Percentiles rank a stretch among this genome's conserved stretches.
Evolutionary conservation across 1,140 invertebrate genomes (phyloP).

Genomic region (Drosophila tropicalis): DNA sequence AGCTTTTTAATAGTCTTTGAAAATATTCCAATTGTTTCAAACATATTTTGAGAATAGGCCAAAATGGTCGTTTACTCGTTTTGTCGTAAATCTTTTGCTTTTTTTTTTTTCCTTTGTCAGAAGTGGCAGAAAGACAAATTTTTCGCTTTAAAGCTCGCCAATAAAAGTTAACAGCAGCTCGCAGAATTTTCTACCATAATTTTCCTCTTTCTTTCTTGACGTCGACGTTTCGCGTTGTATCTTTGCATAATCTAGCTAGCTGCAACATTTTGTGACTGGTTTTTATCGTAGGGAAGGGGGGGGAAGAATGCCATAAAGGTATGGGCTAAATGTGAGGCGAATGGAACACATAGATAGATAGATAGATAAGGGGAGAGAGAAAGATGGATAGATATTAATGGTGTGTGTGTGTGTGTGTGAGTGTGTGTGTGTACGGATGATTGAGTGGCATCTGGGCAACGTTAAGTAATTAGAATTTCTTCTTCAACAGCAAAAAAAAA

Average conservation of each 20-base stretch:
- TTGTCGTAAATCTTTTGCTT: slow-evolving; percentile 63
- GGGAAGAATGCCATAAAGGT: slow-evolving; percentile 11
- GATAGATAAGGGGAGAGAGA: not conserved
- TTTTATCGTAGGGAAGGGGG: slow-evolving; percentile 11
- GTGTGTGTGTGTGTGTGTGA: slow-evolving; percentile 1
- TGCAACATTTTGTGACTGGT: slow-evolving; percentile 52
- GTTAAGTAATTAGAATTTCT: slow-evolving; percentile 58
- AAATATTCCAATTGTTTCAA: slow-evolving; percentile 81
- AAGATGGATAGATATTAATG: slow-evolving; percentile 18
- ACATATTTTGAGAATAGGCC: slow-evolving; percentile 60
- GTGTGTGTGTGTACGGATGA: slow-evolving; percentile 25
- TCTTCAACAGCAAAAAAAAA: too few species aligned
- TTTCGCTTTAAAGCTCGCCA: slow-evolving; percentile 75
- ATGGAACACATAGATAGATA: slow-evolving; percentile 4
- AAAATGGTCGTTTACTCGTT: slow-evolving; percentile 40
- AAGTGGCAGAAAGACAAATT: slow-evolving; percentile 72
- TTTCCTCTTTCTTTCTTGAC: slow-evolving; percentile 27
- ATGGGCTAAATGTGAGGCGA: not conserved
- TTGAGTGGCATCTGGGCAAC: slow-evolving; percentile 49
- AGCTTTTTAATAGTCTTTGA: slow-evolving; percentile 68
- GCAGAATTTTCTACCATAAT: slow-evolving; percentile 12
- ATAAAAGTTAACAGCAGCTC: slow-evolving; percentile 74
- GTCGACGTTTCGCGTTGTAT: slow-evolving; percentile 6
- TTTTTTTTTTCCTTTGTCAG: slow-evolving; percentile 17
- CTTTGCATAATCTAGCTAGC: slow-evolving; percentile 54